Evolutionary conservation across 2,797 vertebrate species (phyloP).

Genomic region (Scolopax rusticola): DNA sequence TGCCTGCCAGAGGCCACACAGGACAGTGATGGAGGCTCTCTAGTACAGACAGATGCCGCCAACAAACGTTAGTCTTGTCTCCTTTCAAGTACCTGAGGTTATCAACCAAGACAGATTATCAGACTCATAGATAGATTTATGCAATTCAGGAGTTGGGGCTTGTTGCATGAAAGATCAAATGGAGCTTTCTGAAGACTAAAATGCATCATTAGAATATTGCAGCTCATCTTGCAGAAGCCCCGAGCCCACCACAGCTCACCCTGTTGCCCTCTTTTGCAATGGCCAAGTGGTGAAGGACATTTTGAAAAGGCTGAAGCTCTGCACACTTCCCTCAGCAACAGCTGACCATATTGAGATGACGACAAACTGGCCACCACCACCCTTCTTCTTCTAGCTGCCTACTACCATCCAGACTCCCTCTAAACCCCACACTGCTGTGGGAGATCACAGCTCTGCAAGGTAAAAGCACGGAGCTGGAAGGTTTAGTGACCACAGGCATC

Average conservation of each 20-base stretch:
- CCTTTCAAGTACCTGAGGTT: background rate
- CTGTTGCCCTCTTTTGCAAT: background rate
- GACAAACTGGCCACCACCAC: background rate
- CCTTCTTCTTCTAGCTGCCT: background rate
- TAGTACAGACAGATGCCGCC: background rate
- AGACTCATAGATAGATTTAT: background rate
- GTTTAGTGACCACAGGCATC: background rate
- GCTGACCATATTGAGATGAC: background rate
- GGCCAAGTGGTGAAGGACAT: background rate
- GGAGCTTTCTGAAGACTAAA: background rate
- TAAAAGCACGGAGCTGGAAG: background rate
- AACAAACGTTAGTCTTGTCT: background rate
- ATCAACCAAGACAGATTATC: background rate
- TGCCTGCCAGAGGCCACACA: background rate
- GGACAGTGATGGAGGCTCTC: background rate
- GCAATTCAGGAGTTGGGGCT: background rate
- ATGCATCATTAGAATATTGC: background rate
- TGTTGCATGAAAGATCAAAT: background rate
- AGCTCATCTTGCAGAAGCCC: background rate
- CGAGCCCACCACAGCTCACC: background rate
- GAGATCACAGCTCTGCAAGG: background rate
- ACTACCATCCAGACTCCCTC: background rate
- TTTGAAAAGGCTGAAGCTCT: background rate
- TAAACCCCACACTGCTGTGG: background rate
- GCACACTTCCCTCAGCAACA: background rate